phyloP scores from a whole-genome alignment of 2,888 invertebrate genomes.

The Agapetus fuscipes region DNA sequence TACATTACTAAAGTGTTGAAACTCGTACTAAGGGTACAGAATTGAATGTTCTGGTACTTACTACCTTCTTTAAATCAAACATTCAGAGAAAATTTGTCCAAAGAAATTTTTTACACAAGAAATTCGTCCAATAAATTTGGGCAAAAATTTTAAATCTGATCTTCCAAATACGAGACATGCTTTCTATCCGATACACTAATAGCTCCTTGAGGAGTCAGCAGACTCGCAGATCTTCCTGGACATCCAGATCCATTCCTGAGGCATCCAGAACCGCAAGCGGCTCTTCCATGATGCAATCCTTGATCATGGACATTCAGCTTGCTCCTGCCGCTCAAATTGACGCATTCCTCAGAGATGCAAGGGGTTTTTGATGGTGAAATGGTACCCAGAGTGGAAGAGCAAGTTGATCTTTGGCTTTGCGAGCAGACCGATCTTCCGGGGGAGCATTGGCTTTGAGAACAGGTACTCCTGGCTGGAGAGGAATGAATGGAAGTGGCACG shows the following conservation, averaged over 20 bases:
- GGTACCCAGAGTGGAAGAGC: slow-evolving; percentile 8
- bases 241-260: slow-evolving; percentile 4
- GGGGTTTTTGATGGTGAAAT: slow-evolving; percentile 14
- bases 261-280: not conserved
- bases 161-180: slow-evolving; percentile 17
- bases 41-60: no score
- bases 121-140: no score
- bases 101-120: no score
- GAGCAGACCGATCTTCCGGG: slow-evolving; percentile 6
- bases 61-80: no score
- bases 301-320: not conserved
- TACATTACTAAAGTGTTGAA: no score
- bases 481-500: slow-evolving; percentile 25
- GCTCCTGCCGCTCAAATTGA: slow-evolving; percentile 6
- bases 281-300: no score
- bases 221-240: slow-evolving; percentile 17
- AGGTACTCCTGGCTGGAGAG: slow-evolving; percentile 20
- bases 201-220: slow-evolving; percentile 17
- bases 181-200: slow-evolving; percentile 13
- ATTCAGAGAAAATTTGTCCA: no score
- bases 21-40: no score
- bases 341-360: slow-evolving; percentile 11
- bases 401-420: not conserved
- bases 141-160: slow-evolving; percentile 15
- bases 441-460: slow-evolving; percentile 17